These are phyloP conservation scores for Sebastes flavidus DNA, from an alignment of 2,797 vertebrate species.

Conservation along the genomic window DNA sequence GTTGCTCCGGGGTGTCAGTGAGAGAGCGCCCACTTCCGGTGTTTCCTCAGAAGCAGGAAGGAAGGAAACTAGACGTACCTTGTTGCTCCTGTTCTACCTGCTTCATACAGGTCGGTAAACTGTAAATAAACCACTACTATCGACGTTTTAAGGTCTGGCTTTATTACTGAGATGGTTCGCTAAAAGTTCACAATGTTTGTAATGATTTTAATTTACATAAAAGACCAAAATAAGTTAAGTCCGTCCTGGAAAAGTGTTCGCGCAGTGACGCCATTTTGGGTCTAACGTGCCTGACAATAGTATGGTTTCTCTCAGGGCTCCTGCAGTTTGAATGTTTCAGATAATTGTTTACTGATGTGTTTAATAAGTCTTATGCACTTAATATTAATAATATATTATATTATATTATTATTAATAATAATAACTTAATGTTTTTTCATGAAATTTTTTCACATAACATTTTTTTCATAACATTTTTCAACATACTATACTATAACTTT, in stretches of 20 bases:
- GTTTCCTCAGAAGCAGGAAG: not conserved
- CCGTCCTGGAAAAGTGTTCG: too few relatives aligned
- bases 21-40: not conserved
- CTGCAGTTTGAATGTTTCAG: rapidly evolving
- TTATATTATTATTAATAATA: too few relatives aligned
- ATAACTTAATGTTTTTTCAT: too few relatives aligned
- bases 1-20: not conserved
- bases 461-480: too few relatives aligned
- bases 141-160: not conserved
- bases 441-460: too few relatives aligned
- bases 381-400: too few relatives aligned
- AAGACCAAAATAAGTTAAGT: not conserved
- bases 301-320: too few relatives aligned
- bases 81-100: rapidly evolving
- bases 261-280: too few relatives aligned
- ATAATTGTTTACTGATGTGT: too few relatives aligned
- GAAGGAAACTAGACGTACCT: not conserved
- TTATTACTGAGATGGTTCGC: not conserved
- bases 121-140: not conserved
- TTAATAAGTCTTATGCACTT: too few relatives aligned
- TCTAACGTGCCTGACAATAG: too few relatives aligned
- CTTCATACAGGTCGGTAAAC: not conserved
- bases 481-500: too few relatives aligned
- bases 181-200: rapidly evolving
- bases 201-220: not conserved